Percentiles rank a stretch among this genome's conserved stretches.
phyloP scores from a whole-genome alignment of 2,888 invertebrate genomes.

The Eupithecia vulgata region DNA sequence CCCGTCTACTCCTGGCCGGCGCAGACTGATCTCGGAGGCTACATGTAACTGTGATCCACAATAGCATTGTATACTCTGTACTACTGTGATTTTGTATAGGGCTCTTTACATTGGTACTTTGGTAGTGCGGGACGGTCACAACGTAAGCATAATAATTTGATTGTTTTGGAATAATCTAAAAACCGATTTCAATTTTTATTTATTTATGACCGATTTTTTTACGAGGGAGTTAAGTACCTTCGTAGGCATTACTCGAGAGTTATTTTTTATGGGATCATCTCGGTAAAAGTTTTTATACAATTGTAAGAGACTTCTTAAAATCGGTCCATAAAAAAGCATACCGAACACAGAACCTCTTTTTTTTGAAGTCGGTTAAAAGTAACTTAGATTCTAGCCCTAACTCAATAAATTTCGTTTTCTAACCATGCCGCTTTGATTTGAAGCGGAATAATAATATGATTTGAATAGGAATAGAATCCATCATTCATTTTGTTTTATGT shows the following conservation, averaged over 20 bases:
- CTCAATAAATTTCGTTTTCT: not conserved
- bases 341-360: too few species aligned
- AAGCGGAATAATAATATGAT: too few species aligned
- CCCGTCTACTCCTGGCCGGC: constrained; percentile 83
- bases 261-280: not conserved
- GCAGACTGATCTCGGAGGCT: constrained; percentile 54
- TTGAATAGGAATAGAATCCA: too few species aligned
- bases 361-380: too few species aligned
- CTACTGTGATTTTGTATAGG: not conserved
- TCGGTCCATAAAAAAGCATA: too few species aligned
- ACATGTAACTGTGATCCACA: constrained; percentile 31
- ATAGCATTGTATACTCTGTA: not conserved
- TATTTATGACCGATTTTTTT: too few species aligned
- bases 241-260: not conserved
- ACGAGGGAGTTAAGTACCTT: not conserved
- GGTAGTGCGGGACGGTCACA: not conserved
- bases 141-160: not conserved
- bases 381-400: not conserved
- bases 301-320: not conserved
- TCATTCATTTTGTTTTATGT: not conserved
- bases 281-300: not conserved
- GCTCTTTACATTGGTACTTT: not conserved
- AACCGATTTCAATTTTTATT: not conserved
- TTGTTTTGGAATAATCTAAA: not conserved
- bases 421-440: not conserved